Conservation (phyloP, 2,888 invertebrate genomes). For the Noctua janthe region DNA sequence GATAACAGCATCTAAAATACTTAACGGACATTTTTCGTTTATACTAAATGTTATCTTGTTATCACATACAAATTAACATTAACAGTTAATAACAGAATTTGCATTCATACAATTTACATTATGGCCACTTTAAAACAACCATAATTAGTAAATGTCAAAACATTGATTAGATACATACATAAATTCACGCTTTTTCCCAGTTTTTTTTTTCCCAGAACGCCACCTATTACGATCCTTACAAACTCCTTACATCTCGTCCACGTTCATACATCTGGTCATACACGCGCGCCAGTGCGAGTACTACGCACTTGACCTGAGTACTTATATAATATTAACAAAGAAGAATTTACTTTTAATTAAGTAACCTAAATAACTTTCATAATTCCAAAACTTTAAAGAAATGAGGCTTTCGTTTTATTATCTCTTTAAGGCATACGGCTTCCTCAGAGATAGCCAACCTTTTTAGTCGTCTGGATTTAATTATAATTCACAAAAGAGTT, state of each 20-base stretch:
- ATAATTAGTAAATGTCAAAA: background rate
- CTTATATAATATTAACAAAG: background rate
- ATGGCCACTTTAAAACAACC: conserved; percentile 8
- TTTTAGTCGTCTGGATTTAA: conserved; percentile 8
- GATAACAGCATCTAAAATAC: too few relatives aligned
- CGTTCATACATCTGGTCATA: background rate
- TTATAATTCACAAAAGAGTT: conserved; percentile 13
- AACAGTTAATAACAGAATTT: background rate
- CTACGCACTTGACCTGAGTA: background rate
- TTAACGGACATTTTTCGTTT: too few relatives aligned
- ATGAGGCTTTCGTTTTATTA: background rate
- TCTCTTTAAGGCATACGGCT: conserved; percentile 13
- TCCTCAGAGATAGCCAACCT: conserved; percentile 13
- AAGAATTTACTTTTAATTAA: background rate
- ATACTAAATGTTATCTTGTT: too few relatives aligned
- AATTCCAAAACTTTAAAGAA: conserved; percentile 1
- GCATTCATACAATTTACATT: too few relatives aligned
- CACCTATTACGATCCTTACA: too few relatives aligned
- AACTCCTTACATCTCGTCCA: background rate
- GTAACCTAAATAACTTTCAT: background rate
- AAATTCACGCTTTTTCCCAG: too few relatives aligned
- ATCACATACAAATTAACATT: background rate
- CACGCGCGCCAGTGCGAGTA: too few relatives aligned
- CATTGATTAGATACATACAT: background rate
- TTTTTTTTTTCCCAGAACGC: too few relatives aligned